phyloP scores from a whole-genome alignment of 2,797 vertebrate species.

The Anguilla megastoma region DNA sequence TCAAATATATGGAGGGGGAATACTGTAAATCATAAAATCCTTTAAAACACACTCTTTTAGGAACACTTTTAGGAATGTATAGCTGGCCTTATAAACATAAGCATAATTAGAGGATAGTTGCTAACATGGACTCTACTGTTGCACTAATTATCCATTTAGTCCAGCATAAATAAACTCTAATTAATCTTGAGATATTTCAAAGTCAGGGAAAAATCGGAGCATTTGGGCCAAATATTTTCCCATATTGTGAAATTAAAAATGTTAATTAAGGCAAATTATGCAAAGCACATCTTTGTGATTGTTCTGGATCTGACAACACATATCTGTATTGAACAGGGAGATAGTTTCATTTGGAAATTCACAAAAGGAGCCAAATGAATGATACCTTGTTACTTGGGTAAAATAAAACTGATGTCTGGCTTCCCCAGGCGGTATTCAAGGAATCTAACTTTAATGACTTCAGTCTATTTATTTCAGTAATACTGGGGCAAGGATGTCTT shows the following conservation, averaged over 20 bases:
- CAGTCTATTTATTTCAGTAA: not conserved
- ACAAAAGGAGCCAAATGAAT: not conserved
- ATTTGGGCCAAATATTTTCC: not conserved
- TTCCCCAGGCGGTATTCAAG: not conserved
- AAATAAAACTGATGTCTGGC: not conserved
- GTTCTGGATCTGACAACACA: not conserved
- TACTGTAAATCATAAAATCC: not conserved
- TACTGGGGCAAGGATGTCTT: not conserved
- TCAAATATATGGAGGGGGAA: not conserved
- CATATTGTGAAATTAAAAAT: not conserved
- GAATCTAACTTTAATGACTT: not conserved
- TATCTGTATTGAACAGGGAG: not conserved
- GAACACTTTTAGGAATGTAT: no score
- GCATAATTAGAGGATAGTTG: not conserved
- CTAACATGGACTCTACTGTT: not conserved
- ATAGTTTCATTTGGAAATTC: not conserved
- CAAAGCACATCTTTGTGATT: not conserved
- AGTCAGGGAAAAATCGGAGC: not conserved
- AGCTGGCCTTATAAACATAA: not conserved
- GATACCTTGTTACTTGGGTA: not conserved
- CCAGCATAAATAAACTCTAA: not conserved
- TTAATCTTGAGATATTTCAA: conserved; percentile 10
- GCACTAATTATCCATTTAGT: conserved; percentile 30
- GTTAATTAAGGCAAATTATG: not conserved
- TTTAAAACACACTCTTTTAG: not conserved